phyloP scores from a whole-genome alignment of 2,113 vertebrate genomes.

The Dolichotis patagonum region DNA sequence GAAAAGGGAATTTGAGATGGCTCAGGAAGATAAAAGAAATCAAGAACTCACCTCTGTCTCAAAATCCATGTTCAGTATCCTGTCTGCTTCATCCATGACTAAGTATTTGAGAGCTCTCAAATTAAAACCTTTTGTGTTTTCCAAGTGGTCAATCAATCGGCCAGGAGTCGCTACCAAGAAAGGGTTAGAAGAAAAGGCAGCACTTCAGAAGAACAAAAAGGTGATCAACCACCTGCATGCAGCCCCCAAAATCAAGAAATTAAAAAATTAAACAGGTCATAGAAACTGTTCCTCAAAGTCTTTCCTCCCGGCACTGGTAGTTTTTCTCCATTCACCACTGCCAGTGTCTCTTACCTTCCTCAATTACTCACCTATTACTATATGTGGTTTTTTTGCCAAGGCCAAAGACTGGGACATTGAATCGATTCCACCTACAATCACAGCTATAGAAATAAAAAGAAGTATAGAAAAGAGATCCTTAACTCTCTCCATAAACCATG shows the following conservation, averaged over 20 bases:
- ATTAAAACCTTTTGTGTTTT: slow-evolving; percentile 98
- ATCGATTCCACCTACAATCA: slow-evolving; percentile 98
- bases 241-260: neutral
- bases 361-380: slow-evolving; percentile 94
- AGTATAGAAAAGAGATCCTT: neutral
- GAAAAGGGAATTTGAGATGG: neutral
- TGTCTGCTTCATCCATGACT: slow-evolving; percentile 98
- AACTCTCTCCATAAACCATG: neutral
- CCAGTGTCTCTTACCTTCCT: neutral
- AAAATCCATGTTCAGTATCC: slow-evolving; percentile 99
- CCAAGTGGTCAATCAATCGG: slow-evolving; percentile 95
- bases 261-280: neutral
- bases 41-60: slow-evolving; percentile 93
- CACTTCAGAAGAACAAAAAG: neutral
- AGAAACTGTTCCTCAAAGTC: neutral
- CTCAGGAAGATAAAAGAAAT: neutral
- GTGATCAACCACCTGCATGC: neutral
- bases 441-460: slow-evolving; percentile 87
- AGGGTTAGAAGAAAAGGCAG: neutral
- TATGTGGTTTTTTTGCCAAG: slow-evolving; percentile 97
- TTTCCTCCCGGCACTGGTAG: neutral
- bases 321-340: neutral
- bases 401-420: slow-evolving; percentile 98
- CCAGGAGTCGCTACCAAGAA: slow-evolving; percentile 94
- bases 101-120: slow-evolving; percentile 94